Base-by-base conservation (phyloP, 2,113 vertebrate genomes). In the Nematolebias whitei region DNA sequence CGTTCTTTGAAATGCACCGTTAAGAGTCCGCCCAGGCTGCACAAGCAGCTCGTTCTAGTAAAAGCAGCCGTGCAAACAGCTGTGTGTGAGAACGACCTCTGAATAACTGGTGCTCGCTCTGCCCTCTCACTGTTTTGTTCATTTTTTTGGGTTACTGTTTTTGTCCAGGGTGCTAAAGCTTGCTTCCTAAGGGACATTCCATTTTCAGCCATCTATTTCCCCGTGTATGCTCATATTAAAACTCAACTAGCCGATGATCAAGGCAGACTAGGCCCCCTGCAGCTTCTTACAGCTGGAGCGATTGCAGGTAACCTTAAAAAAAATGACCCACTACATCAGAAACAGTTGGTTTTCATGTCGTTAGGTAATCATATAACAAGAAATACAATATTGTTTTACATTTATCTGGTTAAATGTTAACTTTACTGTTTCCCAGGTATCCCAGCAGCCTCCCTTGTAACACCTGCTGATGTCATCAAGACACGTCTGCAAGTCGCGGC, bases 121-220 rank as follows among this genome's bases (percentile, higher is more conserved):
- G 15, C 13, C 7, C 6, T 53, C 15, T 50, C 52, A 1, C 15
- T 45, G 11, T 5, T 59, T 10, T 49, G 22, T 45, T 23, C 68
- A 1, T 59, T 43, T 41, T 5, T 35, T 8, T 35, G 32, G 10
- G 10, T 35, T 55, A 11, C 6, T 78, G 14, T 61, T 11, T 71
- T 49, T 49, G 2, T 62, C 7, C 83, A 99, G 97, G 98, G 97
- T 87, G 96, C 97, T 83, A 99, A 99, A 94, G 98, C 98, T 0
- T 99, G 97, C 89, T 99, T 99, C 91, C 93, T 99, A 84, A 94
- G 98, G 87, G 98, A 99, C 93, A 98, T 99, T 93, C 98, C 98
- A 71, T 99, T 99, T 93, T 99, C 98, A 41, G 98, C 96, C 53
- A 99, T 99, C 89, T 99, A 98, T 90, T 99, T 99, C 88, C 98